Evolutionary conservation across 2,797 vertebrate species (phyloP), one percentile per base, ranked within the genome.

Genomic region (Hydrocynus forskahlii): DNA sequence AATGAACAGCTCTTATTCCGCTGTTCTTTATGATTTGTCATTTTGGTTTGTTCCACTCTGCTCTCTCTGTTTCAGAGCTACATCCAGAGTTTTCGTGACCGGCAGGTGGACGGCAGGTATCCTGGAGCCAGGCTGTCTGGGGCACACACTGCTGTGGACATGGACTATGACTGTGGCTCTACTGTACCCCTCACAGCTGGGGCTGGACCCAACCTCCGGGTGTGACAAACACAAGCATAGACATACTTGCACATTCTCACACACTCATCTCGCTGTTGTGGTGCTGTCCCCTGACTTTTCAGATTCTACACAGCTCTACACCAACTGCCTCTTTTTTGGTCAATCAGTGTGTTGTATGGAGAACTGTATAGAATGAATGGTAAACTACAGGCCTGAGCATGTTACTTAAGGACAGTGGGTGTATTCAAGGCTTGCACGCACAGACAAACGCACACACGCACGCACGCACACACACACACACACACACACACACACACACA

Each of bases 71-170:
- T 60, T n/a, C 93, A 99, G 98, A 99, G 98, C 89, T 99, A 99
- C 92, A 99, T 99, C 92, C 98, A 99, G 96, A 99, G 95, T 92
- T 99, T 99, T 91, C 94, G 97, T 84, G 97, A 98, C 13, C 93
- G 97, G 84, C 97, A 99, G 93, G 96, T 96, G 0, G 94, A 94
- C 25, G 90, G 81, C 0, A 89, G 90, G 17, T 95, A 95, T 0
- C 94, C 95, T 0, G 89, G 95, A 35, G 94, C 93, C 52, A 94
- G 95, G 70, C 93, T 97, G 21, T 83, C 81, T 14, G 81, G 81
- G 1, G 4, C 62, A 21, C 81, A 83, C 71, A 75, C 81, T 0
- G 90, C 94, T 81, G 95, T 97, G 86, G 97, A 99, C 62, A 87
- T 96, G 75, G 96, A 97, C 93, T 98, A 96, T 83, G 96, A 98